Percentiles rank a stretch among this genome's conserved stretches.
phyloP scores from a whole-genome alignment of 2,113 vertebrate genomes.

The Saguinus midas region DNA sequence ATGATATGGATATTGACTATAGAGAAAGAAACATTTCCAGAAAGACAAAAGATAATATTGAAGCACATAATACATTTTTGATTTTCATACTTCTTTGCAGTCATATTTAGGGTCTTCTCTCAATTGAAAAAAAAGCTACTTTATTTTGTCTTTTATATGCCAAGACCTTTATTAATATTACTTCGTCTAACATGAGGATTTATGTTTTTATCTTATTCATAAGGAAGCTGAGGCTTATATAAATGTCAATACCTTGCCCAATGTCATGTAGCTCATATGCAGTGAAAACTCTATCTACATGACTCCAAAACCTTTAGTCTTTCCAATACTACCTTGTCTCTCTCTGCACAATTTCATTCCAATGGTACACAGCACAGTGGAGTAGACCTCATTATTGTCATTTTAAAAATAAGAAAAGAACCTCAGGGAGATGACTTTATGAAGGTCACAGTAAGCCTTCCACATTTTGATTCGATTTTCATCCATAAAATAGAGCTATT shows the following conservation, averaged over 20 bases:
- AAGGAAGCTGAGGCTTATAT: neutral
- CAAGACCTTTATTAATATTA: neutral
- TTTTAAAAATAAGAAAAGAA: conserved; percentile 56
- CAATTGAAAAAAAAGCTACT: neutral
- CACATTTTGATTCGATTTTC: conserved; percentile 50
- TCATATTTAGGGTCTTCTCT: neutral
- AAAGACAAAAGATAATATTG: neutral
- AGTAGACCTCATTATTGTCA: conserved; percentile 27
- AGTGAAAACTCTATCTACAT: neutral
- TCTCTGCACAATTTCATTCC: neutral
- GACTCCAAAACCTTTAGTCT: neutral
- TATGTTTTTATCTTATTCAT: neutral
- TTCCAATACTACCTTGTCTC: neutral
- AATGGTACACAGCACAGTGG: neutral
- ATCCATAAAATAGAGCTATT: conserved; percentile 65
- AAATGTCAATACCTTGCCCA: neutral
- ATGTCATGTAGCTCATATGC: neutral
- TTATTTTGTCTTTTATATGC: neutral
- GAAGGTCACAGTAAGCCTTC: conserved; percentile 53
- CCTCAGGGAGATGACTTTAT: conserved; percentile 47
- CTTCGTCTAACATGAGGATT: neutral
- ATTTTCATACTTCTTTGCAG: neutral
- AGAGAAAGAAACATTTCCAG: neutral
- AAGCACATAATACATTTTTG: neutral
- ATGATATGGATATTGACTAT: neutral